These are phyloP conservation scores for Trichonephila clavipes DNA, from an alignment of 1,140 invertebrate species.

Conservation along the genomic window DNA sequence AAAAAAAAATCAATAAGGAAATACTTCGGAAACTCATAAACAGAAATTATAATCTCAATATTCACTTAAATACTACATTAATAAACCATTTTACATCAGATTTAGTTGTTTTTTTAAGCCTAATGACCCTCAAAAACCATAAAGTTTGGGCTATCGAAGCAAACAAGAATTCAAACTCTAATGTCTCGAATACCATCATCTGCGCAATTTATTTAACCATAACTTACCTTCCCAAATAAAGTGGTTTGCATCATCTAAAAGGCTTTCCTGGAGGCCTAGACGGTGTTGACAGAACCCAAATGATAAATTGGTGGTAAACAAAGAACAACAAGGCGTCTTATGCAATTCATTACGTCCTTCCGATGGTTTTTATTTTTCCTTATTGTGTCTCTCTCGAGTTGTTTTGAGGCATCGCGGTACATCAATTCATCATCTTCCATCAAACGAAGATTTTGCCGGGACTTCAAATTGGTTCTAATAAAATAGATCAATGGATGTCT, in stretches of 20 bases:
- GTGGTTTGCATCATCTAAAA: neutral
- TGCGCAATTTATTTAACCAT: too few relatives aligned
- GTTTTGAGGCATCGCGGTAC: neutral
- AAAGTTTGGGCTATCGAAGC: too few relatives aligned
- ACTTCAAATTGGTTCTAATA: neutral
- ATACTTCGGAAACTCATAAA: too few relatives aligned
- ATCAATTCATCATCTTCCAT: slow-evolving; percentile 12
- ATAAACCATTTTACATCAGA: too few relatives aligned
- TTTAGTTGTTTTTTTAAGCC: too few relatives aligned
- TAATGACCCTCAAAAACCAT: too few relatives aligned
- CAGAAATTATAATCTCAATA: too few relatives aligned
- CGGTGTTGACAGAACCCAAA: neutral
- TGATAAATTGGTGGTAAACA: neutral
- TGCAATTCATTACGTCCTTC: neutral
- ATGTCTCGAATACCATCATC: too few relatives aligned
- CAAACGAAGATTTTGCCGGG: neutral
- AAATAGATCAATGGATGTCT: neutral
- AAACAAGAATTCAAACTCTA: too few relatives aligned
- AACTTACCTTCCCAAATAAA: too few relatives aligned
- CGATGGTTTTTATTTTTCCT: neutral
- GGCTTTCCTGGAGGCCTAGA: neutral
- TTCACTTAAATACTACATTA: too few relatives aligned
- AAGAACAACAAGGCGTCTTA: neutral
- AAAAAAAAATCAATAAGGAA: too few relatives aligned
- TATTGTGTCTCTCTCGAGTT: neutral